A percentile compares a stretch with the other conserved stretches of the same genome.
phyloP scores from a whole-genome alignment of 2,888 invertebrate genomes.

The Cactoblastis cactorum region DNA sequence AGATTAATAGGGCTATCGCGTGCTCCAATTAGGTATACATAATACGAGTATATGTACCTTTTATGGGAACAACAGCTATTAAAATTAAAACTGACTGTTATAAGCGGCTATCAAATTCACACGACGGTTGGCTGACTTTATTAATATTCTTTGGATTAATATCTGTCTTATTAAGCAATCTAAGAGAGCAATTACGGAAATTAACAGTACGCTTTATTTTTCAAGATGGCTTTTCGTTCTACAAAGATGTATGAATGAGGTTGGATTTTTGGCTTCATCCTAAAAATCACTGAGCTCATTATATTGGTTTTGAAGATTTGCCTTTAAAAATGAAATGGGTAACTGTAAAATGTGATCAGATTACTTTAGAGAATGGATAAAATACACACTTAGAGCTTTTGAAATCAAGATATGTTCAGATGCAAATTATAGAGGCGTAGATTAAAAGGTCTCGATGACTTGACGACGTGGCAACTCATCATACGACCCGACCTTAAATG shows the following conservation, averaged over 20 bases:
- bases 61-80: slow-evolving; percentile 53
- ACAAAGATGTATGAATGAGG: too few species aligned
- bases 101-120: slow-evolving; percentile 37
- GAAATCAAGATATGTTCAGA: not conserved
- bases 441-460: slow-evolving; percentile 8
- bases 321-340: too few species aligned
- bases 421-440: not conserved
- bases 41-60: slow-evolving; percentile 30
- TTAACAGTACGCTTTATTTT: not conserved
- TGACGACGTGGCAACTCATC: slow-evolving; percentile 2
- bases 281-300: too few species aligned
- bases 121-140: slow-evolving; percentile 44
- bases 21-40: slow-evolving; percentile 63
- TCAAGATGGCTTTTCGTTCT: too few species aligned
- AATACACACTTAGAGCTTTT: not conserved
- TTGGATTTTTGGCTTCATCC: too few species aligned
- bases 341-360: too few species aligned
- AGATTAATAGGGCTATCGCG: slow-evolving; percentile 65
- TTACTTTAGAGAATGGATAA: not conserved
- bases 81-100: slow-evolving; percentile 29
- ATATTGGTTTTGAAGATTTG: too few species aligned
- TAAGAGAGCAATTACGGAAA: not conserved
- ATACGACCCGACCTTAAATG: slow-evolving; percentile 27
- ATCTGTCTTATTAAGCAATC: slow-evolving; percentile 32
- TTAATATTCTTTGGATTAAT: slow-evolving; percentile 44